Base-by-base conservation (phyloP, 1,140 invertebrate genomes). In the Drosophila teissieri region DNA sequence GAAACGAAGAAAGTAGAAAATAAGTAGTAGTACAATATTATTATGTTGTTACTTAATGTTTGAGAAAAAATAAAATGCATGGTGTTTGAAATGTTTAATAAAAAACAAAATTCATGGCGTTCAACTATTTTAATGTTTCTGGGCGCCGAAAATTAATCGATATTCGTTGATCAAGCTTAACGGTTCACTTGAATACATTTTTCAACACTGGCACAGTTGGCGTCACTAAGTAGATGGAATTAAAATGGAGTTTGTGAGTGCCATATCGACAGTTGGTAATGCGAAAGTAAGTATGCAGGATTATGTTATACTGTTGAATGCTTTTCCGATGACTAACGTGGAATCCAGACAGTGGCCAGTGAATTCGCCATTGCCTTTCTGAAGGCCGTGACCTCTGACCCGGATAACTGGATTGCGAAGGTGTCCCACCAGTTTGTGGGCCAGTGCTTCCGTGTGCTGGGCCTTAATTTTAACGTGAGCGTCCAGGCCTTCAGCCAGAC, bases 351-450 rank as follows among this genome's bases (percentile, higher is more conserved):
- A 27, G 15, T 52, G 4, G 62, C 58, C 15, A 14, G 40, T 2
- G 39, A 62, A 22, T 83, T 68, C n/a, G 42, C 42, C 0, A 27
- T 14, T 22, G 65, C 56, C 1, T 84, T 84, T 8, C 51, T 83
- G 10, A 34, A 52, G 15, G 42, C 63, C 6, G 65, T 77, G 4
- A 48, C 49, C 6, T 22, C 44, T 3, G 42, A 62, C 56, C 83
- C 82, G 0, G 37, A 65, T 3, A 76, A 69, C 14, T 86, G 83
- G 83, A 10, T 48, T 4, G 14, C 4, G 7, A 52, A 51, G 37
- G 46, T 65, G 37, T 67, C 83, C 1, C 75, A 86, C 40, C 37
- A 56, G 8, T 88, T 86, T 54, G 83, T 86, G 14, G 53, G 63
- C 1, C 83, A 86, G 34, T 88, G 83, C 31, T 86, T 86, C 22